Evolutionary conservation across 2,113 vertebrate genomes (phyloP), one percentile per base, ranked within the genome.

Genomic region (Pterophyllum scalare): DNA sequence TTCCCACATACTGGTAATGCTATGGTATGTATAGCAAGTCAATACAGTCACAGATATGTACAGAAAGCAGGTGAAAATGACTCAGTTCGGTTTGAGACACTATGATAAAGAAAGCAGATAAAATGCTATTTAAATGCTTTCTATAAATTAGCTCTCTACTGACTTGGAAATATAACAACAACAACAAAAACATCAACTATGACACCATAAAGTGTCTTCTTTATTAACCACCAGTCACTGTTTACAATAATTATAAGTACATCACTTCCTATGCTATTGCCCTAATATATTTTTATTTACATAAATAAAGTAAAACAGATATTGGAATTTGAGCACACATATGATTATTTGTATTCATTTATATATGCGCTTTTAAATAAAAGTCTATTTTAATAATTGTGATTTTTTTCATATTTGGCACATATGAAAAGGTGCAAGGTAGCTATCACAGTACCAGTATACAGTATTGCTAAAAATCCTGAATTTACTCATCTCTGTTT

Each of bases 41-140:
- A 61, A 26, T 67, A 67, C 20, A 61, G 40, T 61, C n/a, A 80
- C 20, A 81, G 19, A 74, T 83, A 89, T 83, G 87, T 82, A 91
- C 83, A 87, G 56, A 52, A 0, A 22, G 13, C 43, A 75, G 13
- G 24, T 65, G 56, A 35, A 56, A 65, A 64, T 67, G 24, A 40
- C 24, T 67, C 64, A 72, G 24, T 72, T 72, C 26, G 52, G 19
- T 72, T 72, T 72, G 43, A 77, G 56, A 26, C 33, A 76, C 74
- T 24, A 26, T n/a, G 7, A 9, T 19, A 1, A 38, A 40, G n/a
- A 20, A 57, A 75, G 49, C 3, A 72, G 15, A 59, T 2, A 59
- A 40, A 59, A 22, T 9, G 24, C 31, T 15, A 80, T 20, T 40
- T 52, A 46, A 33, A 65, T 7, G 17, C 4, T 62, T 76, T 60